Evolutionary conservation across 2,797 vertebrate species (phyloP), one percentile per base, ranked within the genome.

Genomic region (Brotula barbata): DNA sequence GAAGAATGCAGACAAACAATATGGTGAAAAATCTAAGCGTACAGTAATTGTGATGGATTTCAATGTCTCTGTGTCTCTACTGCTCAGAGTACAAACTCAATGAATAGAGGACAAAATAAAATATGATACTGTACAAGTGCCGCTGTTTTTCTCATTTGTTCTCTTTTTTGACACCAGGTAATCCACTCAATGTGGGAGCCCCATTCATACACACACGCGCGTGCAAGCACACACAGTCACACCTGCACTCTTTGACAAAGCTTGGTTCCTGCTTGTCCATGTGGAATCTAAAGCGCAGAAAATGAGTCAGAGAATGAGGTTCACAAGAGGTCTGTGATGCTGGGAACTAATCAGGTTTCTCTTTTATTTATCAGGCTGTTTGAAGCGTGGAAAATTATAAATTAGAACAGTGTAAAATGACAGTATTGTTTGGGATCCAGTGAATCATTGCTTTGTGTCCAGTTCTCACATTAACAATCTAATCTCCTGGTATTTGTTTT

Each of bases 121-220:
- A 17, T 12, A 39, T 43, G 14, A 53, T 23, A 47, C 20, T 19
- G 6, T 12, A 43, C 41, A 53, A 19, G 49, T 55, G 17, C 28
- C 9, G 58, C 43, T 60, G 66, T 66, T 47, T 58, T 59, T 57
- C 34, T 49, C 25, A 43, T 58, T 51, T 39, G 44, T 66, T 59
- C 31, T 71, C 33, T 59, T 78, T 40, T 59, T 50, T 58, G 55
- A 71, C 57, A 33, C 11, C 23, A 25, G 25, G 40, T 78, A 67
- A 77, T 66, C 75, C 65, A 51, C 50, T 67, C 49, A 55, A 21
- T 34, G 48, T 56, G 50, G 44, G 19, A 56, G n/a, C n/a, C n/a
- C n/a, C n/a, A n/a, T n/a, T n/a, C n/a, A n/a, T n/a, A n/a, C n/a
- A n/a, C n/a, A n/a, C n/a, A n/a, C n/a, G n/a, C n/a, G n/a, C n/a